These are phyloP conservation scores for Lycocorax pyrrhopterus DNA, from an alignment of 2,113 vertebrate species.

Conservation along the genomic window DNA sequence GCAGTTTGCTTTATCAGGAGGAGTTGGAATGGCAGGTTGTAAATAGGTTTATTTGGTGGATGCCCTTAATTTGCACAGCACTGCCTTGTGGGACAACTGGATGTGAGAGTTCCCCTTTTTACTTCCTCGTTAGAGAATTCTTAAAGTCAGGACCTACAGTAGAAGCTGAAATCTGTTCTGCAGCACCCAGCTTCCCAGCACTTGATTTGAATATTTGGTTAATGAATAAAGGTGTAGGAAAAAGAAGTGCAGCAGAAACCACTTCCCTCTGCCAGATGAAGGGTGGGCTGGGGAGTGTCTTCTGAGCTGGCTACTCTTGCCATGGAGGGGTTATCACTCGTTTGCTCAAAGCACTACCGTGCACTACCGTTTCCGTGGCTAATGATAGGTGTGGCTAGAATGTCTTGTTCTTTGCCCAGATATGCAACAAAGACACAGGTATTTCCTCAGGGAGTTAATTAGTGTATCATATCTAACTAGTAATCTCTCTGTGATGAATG, in stretches of 20 bases:
- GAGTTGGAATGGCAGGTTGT: not conserved
- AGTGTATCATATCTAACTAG: constrained; percentile 43
- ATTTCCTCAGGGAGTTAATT: constrained; percentile 55
- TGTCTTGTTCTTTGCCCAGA: constrained; percentile 51
- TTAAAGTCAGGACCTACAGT: not conserved
- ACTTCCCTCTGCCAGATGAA: not conserved
- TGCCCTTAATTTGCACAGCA: not conserved
- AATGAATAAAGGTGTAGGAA: not conserved
- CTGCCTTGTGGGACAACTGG: not conserved
- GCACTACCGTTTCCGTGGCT: not conserved
- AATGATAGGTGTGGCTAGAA: constrained; percentile 29
- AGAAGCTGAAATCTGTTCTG: not conserved
- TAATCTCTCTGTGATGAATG: constrained; percentile 38
- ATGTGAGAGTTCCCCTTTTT: not conserved
- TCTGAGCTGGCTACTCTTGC: not conserved
- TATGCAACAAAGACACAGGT: constrained; percentile 7
- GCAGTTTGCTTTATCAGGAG: not conserved
- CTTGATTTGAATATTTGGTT: not conserved
- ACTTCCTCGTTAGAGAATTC: not conserved
- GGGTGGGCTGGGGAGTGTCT: not conserved
- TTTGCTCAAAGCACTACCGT: not conserved
- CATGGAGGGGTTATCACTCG: not conserved
- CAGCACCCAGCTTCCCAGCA: not conserved
- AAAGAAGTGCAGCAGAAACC: not conserved
- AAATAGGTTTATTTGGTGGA: not conserved